Base-by-base conservation (phyloP, 2,797 vertebrate species). In the Sebastes taczanowskii region DNA sequence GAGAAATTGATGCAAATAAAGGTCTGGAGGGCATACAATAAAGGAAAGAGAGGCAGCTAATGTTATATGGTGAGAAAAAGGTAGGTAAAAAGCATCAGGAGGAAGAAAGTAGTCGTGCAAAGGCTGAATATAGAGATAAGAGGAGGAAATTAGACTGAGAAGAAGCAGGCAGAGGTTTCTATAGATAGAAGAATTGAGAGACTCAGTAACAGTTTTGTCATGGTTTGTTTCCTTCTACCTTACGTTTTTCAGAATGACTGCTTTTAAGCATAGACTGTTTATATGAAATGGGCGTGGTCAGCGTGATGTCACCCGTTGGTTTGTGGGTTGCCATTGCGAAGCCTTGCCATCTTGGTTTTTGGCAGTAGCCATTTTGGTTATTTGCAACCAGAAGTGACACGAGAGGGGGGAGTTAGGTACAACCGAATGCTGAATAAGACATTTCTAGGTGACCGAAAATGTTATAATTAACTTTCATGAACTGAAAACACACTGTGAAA, bases 1-100 rank as follows among this genome's bases (percentile, higher is more conserved):
- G 42, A 64, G 3, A 84, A 49, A 76, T 42, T 35, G 22, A 79
- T 88, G 68, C 20, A 78, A 75, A 81, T 71, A 63, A 83, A 85
- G 9, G 67, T 63, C 32, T 75, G 29, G 34, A 38, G 9, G 60
- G 32, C 27, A 7, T 27, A 16, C 30, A 82, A 78, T 73, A n/a
- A 75, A 85, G 25, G 16, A 2, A 53, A 66, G 38, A 63, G 70
- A 55, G 71, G 56, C 1, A 59, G 86, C 32, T 80, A 84, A 90
- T 80, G 4, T 64, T 73, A 90, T 53, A 68, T 72, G 25, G 38
- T 53, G 42, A 49, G 35, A 55, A 53, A 52, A 34, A 73, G 22
- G 14, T 68, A 46, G 66, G 58, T 35, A 42, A 71, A 71, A 69
- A 34, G 49, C 35, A 66, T 23, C 22, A 80, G 11, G 22, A 53